Base-by-base conservation (phyloP, 2,888 invertebrate genomes). In the Chrysotoxum bicinctum region DNA sequence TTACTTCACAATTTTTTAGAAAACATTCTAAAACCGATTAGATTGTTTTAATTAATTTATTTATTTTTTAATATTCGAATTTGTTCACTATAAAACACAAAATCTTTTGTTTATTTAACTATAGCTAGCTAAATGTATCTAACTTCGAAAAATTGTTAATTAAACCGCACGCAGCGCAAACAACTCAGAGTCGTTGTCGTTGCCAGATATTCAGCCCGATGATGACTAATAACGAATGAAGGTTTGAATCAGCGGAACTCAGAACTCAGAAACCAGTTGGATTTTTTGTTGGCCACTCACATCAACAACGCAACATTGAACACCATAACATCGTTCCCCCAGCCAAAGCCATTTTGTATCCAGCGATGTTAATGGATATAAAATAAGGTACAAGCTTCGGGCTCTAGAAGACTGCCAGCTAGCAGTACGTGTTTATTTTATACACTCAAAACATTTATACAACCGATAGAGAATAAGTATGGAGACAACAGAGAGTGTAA, bases 241-340 rank as follows among this genome's bases (percentile, higher is more conserved):
- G 64, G 75, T 60, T 75, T 60, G 60, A 84, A 80, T 21, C 74
- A 75, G 40, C 9, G 52, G 54, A 80, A 58, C n/a, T n/a, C 80
- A 68, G 66, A 80, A 84, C 84, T 80, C 72, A 21, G 43, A 75
- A 84, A 84, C 84, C 84, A 66, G 84, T 84, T 75, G 75, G 10
- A 37, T 43, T 64, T 60, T 64, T 14, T 60, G 72, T 75, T 75
- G 60, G 66, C 75, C 72, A 52, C 35, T 62, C 50, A 66, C 66
- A 50, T 35, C 35, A 23, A n/a, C n/a, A 23, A 21, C n/a, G 21
- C 21, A 50, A 58, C 58, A 21, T 21, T 19, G 35, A 21, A 16
- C 8, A 35, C 19, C 19, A 35, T 58, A 14, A 30, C 50, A 26
- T 35, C 30, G 48, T 14, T 62, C 80, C 75, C 60, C 75, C 48